Conservation (phyloP, 2,113 vertebrate species). For the Desmodus rotundus region DNA sequence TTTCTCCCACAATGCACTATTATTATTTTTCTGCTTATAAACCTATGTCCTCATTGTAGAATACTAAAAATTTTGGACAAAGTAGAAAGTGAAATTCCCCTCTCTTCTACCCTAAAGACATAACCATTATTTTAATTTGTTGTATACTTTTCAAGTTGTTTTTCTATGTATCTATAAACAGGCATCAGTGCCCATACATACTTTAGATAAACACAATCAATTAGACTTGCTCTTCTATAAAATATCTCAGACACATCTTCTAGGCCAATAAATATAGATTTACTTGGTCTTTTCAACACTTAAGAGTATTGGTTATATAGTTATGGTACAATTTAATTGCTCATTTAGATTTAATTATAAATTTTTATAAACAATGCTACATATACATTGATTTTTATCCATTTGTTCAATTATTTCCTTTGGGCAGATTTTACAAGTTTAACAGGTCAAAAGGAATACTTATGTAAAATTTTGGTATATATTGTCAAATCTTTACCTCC, state of each 20-base stretch:
- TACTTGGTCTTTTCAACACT: background rate
- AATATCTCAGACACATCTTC: background rate
- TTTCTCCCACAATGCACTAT: background rate
- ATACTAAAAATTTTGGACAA: background rate
- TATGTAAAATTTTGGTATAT: background rate
- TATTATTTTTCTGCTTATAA: constrained; percentile 11
- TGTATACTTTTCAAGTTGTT: background rate
- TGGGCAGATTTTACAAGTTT: background rate
- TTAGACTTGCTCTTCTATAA: background rate
- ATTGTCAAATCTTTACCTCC: background rate
- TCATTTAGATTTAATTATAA: constrained; percentile 1
- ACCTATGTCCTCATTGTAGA: background rate
- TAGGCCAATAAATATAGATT: background rate
- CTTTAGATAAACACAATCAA: background rate
- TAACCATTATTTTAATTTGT: background rate
- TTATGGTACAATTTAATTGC: background rate
- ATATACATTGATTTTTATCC: constrained; percentile 8
- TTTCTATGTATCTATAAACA: background rate
- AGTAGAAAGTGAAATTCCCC: background rate
- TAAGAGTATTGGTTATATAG: background rate
- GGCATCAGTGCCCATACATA: background rate
- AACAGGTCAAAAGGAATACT: background rate
- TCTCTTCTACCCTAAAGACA: background rate
- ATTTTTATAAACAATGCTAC: background rate
- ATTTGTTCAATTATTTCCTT: constrained; percentile 23